Evolutionary conservation across 2,888 invertebrate genomes (phyloP).

Genomic region (Tipula unca): DNA sequence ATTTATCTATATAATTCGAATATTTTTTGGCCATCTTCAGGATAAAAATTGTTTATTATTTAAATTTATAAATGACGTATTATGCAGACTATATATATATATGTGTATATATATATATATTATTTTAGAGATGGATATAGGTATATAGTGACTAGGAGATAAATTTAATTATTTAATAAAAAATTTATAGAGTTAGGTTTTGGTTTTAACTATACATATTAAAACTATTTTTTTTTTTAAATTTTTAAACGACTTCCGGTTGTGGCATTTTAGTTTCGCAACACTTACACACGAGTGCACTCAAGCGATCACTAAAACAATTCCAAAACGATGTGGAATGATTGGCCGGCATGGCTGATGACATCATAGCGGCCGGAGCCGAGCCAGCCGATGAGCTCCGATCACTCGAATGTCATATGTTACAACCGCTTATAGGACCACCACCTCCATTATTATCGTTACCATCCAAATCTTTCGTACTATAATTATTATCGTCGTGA

Average conservation of each 20-base stretch:
- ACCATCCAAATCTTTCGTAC: neutral
- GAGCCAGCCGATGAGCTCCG: conserved; percentile 28
- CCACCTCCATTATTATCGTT: neutral
- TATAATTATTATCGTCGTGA: neutral
- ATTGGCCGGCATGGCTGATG: conserved; percentile 21
- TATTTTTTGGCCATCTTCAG: neutral
- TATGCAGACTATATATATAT: neutral
- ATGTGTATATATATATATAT: neutral
- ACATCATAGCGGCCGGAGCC: conserved; percentile 25
- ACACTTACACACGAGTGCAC: conserved; percentile 40
- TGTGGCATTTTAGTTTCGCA: conserved; percentile 41
- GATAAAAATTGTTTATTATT: neutral
- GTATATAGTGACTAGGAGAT: neutral
- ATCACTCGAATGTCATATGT: conserved; percentile 41
- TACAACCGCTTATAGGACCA: conserved; percentile 18
- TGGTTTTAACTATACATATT: neutral
- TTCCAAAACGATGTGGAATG: conserved; percentile 34
- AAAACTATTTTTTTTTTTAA: neutral
- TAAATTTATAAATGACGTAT: too few relatives aligned
- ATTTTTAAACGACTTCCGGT: conserved; percentile 39
- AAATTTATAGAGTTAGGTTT: neutral
- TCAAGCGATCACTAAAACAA: conserved; percentile 38
- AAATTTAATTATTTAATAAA: neutral
- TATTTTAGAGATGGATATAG: neutral
- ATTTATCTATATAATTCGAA: neutral